Evolutionary conservation across 1,140 invertebrate species (phyloP), one percentile per base, ranked within the genome.

Genomic region (Piezodorus guildinii): DNA sequence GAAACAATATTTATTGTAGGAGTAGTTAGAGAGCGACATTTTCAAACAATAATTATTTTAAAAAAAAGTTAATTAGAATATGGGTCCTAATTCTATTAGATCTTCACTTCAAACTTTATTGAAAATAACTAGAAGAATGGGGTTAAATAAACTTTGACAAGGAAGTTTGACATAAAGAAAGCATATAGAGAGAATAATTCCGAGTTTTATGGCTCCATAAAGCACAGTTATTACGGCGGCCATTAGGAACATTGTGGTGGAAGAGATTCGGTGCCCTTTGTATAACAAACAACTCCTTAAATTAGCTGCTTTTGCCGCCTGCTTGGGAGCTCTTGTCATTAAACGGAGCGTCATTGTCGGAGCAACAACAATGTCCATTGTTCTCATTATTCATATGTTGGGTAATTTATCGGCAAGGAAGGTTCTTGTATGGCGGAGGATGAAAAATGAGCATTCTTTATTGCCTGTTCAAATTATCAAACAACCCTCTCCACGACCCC

Each of bases 361-460:
- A 14, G n/a, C n/a, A 21, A 21, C 46, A 49, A 49, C 46, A 49
- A 49, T 49, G 46, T 49, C 46, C 46, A 19, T 49, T 49, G 46
- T 49, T 49, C 46, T 49, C n/a, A 49, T 49, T 49, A 49, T 49
- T 49, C 46, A 49, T 49, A 49, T 49, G 46, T 49, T 49, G 46
- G 46, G 46, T 49, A 49, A 49, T 49, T 49, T 49, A 49, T 49
- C 21, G 46, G 21, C 46, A 21, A 17, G 46, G 46, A 14, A 21
- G n/a, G 46, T 49, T 21, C 3, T 21, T 21, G n/a, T 49, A 17
- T 19, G 21, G 46, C 46, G 46, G 46, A 49, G 46, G 46, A 49
- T 49, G 46, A 49, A 49, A 49, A 49, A 49, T 49, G 46, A 49
- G 46, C 46, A 49, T 49, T 49, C 46, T 49, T 49, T 49, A 49